Evolutionary conservation across 2,888 invertebrate genomes (phyloP).

Genomic region (Candidula unifasciata): DNA sequence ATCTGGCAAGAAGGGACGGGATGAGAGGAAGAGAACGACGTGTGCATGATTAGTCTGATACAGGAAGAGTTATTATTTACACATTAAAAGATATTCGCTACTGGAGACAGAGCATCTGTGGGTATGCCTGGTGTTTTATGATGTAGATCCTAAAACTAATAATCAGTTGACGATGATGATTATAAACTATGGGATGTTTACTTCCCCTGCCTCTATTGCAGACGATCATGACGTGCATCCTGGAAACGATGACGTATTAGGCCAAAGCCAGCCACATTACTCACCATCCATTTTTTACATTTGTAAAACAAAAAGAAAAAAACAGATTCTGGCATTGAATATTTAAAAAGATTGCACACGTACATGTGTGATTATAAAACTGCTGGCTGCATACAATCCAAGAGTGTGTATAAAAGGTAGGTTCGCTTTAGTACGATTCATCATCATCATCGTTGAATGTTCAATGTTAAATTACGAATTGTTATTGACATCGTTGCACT

Average conservation of each 20-base stretch:
- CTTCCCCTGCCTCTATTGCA: background rate
- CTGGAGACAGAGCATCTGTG: too few species aligned
- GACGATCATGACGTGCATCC: conserved; percentile 25
- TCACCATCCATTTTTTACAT: background rate
- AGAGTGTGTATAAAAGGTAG: background rate
- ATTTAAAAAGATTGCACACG: background rate
- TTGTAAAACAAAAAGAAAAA: background rate
- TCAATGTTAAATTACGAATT: too few species aligned
- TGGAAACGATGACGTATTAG: conserved; percentile 32
- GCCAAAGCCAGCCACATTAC: background rate
- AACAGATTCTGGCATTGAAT: background rate
- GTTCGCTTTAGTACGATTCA: background rate
- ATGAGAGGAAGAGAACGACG: too few species aligned
- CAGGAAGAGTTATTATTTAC: too few species aligned
- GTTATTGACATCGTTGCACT: too few species aligned
- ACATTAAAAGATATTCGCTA: too few species aligned
- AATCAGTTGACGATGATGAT: too few species aligned
- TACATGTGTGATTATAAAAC: background rate
- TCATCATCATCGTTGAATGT: too few species aligned
- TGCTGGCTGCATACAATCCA: background rate
- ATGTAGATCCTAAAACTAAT: too few species aligned
- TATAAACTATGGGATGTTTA: background rate
- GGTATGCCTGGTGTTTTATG: too few species aligned
- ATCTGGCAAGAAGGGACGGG: too few species aligned
- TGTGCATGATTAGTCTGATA: too few species aligned